Percentiles rank a stretch among this genome's conserved stretches.
These are phyloP conservation scores for Elmis aenea DNA, from an alignment of 2,888 invertebrate species.

Conservation along the genomic window DNA sequence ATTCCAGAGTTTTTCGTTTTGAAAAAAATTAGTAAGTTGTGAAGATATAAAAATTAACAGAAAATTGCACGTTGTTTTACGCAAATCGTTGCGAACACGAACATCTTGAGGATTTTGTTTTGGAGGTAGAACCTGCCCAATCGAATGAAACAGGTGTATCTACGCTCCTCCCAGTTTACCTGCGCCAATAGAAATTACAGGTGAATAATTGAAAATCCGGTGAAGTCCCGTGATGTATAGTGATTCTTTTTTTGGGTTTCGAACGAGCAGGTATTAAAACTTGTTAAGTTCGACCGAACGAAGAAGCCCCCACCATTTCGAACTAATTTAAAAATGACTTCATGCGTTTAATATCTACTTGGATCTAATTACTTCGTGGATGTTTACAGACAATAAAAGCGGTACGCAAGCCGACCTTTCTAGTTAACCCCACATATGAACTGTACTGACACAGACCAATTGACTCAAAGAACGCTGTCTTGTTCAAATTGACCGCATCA, in stretches of 20 bases:
- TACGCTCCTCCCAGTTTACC: constrained; percentile 29
- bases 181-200: constrained; percentile 27
- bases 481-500: constrained; percentile 22
- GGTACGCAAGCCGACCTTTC: constrained; percentile 29
- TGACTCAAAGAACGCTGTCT: constrained; percentile 31
- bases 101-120: no score
- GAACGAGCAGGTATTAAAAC: no score
- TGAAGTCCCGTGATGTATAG: no score
- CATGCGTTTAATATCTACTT: constrained; percentile 21
- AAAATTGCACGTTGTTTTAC: no score
- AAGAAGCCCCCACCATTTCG: constrained; percentile 24
- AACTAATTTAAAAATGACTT: constrained; percentile 24
- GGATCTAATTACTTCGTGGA: constrained; percentile 26
- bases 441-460: constrained; percentile 31
- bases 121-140: constrained; percentile 13
- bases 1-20: no score
- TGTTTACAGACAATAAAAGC: constrained; percentile 31
- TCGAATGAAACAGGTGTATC: constrained; percentile 19
- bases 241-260: no score
- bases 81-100: no score
- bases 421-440: constrained; percentile 34
- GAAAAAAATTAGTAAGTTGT: no score
- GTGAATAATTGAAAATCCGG: neutral
- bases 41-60: no score
- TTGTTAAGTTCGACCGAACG: constrained; percentile 18